Evolutionary conservation across 1,140 invertebrate genomes (phyloP).

Genomic region (Magallana ariakensis): DNA sequence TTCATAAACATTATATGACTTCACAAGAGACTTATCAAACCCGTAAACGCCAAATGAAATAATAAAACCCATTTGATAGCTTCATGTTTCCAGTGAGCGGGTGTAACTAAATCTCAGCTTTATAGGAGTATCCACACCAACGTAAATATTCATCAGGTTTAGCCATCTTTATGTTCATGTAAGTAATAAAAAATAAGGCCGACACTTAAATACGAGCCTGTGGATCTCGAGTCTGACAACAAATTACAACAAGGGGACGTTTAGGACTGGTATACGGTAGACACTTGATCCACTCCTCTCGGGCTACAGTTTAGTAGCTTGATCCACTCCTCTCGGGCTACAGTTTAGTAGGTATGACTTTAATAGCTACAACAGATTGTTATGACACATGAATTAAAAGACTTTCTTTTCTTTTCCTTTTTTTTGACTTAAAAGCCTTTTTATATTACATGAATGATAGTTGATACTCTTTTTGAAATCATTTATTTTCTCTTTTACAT

Average conservation of each 20-base stretch:
- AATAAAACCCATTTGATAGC: slow-evolving; percentile 22
- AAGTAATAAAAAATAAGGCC: background rate
- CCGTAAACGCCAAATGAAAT: background rate
- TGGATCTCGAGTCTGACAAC: background rate
- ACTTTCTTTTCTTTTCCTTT: too few relatives aligned
- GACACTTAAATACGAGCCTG: background rate
- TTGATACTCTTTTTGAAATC: too few relatives aligned
- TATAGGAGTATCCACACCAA: background rate
- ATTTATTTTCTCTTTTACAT: too few relatives aligned
- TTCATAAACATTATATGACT: too few relatives aligned
- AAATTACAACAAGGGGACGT: background rate
- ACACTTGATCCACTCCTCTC: background rate
- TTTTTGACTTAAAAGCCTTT: too few relatives aligned
- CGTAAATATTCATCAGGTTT: slow-evolving; percentile 18
- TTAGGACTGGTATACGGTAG: background rate
- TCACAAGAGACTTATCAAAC: background rate
- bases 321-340: background rate
- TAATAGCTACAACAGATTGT: too few relatives aligned
- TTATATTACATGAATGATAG: too few relatives aligned
- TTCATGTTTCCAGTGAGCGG: background rate
- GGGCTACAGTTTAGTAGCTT: background rate
- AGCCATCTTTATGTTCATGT: slow-evolving; percentile 5
- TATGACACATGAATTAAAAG: too few relatives aligned
- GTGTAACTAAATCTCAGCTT: background rate
- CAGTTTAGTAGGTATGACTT: too few relatives aligned